A percentile compares a stretch with the other conserved stretches of the same genome.
These are phyloP conservation scores for Eilema sororculum DNA, from an alignment of 2,888 invertebrate genomes.

Conservation along the genomic window DNA sequence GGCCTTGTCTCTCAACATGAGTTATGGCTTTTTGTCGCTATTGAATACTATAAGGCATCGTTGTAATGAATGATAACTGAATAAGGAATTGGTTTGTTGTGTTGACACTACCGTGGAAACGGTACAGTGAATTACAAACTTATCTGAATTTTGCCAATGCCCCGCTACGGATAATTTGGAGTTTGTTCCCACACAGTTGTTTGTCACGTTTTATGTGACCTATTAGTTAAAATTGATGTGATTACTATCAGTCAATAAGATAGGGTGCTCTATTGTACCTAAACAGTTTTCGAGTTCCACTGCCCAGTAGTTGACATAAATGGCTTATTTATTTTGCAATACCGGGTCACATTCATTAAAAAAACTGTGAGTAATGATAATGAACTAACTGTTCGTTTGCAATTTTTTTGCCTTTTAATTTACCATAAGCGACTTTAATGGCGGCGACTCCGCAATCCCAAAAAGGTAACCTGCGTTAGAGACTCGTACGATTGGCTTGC, in stretches of 20 bases:
- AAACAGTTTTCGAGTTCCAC: neutral
- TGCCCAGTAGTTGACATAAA: no score
- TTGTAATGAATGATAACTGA: slow-evolving; percentile 30
- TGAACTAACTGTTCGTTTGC: no score
- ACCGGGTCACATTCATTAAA: no score
- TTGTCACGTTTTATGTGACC: neutral
- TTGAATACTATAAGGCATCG: slow-evolving; percentile 40
- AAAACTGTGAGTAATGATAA: no score
- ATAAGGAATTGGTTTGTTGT: slow-evolving; percentile 10
- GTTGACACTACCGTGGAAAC: neutral
- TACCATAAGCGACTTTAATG: no score
- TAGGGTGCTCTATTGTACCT: neutral
- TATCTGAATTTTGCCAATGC: neutral
- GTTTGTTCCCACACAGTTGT: neutral
- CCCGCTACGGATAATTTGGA: neutral
- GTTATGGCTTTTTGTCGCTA: slow-evolving; percentile 43
- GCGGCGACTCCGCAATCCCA: no score
- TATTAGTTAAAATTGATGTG: neutral
- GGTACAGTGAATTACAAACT: neutral
- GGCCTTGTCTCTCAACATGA: slow-evolving; percentile 47
- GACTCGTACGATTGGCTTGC: no score
- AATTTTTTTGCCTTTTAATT: no score
- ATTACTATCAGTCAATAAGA: neutral
- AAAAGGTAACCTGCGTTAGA: no score
- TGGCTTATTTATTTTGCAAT: no score